phyloP scores from a whole-genome alignment of 1,140 invertebrate genomes.

The Pogonognathellus flavescens region DNA sequence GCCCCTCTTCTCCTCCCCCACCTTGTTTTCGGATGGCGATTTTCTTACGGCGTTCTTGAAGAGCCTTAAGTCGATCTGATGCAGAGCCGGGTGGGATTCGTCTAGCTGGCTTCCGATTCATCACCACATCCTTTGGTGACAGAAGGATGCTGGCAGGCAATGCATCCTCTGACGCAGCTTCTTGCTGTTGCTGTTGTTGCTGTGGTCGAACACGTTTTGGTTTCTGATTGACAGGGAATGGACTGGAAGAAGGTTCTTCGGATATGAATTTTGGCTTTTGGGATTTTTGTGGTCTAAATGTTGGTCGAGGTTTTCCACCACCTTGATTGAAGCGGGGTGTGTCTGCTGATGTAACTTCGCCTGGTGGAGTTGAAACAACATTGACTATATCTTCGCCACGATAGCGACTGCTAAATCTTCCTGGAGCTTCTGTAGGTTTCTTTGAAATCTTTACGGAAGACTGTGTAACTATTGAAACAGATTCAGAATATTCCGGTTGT shows the following conservation, averaged over 20 bases:
- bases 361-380: conserved; percentile 33
- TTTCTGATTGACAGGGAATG: background rate
- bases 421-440: conserved; percentile 65
- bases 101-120: conserved; percentile 63
- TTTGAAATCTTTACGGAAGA: conserved; percentile 55
- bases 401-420: conserved; percentile 58
- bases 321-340: conserved; percentile 29
- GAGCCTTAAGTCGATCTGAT: conserved; percentile 63
- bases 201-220: conserved; percentile 13
- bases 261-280: background rate
- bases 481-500: conserved; percentile 29
- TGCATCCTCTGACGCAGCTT: conserved; percentile 49
- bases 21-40: conserved; percentile 1
- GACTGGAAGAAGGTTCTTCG: background rate
- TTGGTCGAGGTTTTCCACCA: conserved; percentile 48
- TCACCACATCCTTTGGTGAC: conserved; percentile 64
- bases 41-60: conserved; percentile 54
- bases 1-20: background rate
- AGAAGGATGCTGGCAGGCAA: conserved; percentile 61
- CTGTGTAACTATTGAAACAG: conserved; percentile 47
- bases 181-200: background rate
- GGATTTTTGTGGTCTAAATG: conserved; percentile 54
- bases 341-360: conserved; percentile 12
- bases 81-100: conserved; percentile 64
- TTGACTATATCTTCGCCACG: conserved; percentile 40